A percentile compares a stretch with the other conserved stretches of the same genome.
These are phyloP conservation scores for Malurus elegans DNA, from an alignment of 2,113 vertebrate genomes.

Conservation along the genomic window DNA sequence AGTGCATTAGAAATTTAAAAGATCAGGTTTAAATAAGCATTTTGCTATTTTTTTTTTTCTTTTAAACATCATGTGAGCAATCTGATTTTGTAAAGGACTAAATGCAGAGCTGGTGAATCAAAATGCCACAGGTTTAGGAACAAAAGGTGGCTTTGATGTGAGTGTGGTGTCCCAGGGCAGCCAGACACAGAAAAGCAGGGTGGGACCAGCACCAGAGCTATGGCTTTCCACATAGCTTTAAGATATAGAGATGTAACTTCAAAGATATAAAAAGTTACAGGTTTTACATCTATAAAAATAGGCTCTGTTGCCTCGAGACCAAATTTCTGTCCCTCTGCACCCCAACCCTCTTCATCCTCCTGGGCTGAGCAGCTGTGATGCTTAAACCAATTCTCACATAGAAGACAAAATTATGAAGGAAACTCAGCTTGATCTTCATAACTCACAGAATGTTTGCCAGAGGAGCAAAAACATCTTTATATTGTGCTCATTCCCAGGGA, in stretches of 20 bases:
- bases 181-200: background rate
- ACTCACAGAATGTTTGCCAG: background rate
- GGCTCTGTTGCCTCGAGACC: background rate
- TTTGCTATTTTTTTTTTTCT: background rate
- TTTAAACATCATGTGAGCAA: rapidly evolving
- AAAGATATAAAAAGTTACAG: background rate
- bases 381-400: background rate
- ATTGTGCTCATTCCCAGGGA: too few species aligned
- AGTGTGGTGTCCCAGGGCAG: too few species aligned
- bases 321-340: background rate
- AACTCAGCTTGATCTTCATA: background rate
- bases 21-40: background rate
- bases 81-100: background rate
- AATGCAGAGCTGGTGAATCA: background rate
- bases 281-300: background rate
- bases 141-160: background rate
- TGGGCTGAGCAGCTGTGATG: background rate
- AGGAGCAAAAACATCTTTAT: background rate
- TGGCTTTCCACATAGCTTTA: background rate
- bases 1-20: background rate
- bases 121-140: background rate
- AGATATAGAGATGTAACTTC: background rate
- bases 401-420: background rate
- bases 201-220: background rate
- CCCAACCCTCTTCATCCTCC: background rate